Base-by-base conservation (phyloP, 2,113 vertebrate genomes). In the Aphyosemion australe region DNA sequence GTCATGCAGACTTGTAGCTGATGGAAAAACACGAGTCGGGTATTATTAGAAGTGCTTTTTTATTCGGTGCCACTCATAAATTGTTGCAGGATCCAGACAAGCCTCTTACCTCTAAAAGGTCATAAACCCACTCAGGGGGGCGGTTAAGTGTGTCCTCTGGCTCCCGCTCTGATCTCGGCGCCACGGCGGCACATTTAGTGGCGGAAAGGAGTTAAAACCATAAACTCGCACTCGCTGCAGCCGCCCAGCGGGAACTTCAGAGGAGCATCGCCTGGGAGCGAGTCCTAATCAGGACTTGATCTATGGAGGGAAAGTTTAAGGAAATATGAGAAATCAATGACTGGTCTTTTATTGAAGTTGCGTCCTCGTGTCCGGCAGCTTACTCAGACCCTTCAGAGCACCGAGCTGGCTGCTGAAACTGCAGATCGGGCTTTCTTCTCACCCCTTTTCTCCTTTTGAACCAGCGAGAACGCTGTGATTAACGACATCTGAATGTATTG, bases 101-200 rank as follows among this genome's bases (percentile, higher is more conserved):
- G 83, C 71, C 79, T 90, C 82, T 90, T 88, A 80, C 90, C 87
- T 64, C 88, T 91, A 86, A 93, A 91, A 90, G 87, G 90, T 92
- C 88, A 90, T 91, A 90, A 92, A 91, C 79, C 57, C 15, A 52
- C 84, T 87, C 72, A 19, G 83, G 86, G 84, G 26, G 74, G 61
- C 75, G 61, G 73, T 91, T 88, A 90, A 91, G 84, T 48, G 34
- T 82, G 79, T 92, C 79, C 86, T 89, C 82, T 86, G 75, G 79
- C 81, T 58, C 69, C 14, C 52, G 6, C 49, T 50, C 52, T 45
- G 26, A 71, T 79, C 67, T 46, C 55, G 26, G 56, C 47, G 60
- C 58, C 42, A 16, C 78, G 72, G 68, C 79, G 85, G 72, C 57
- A 64, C 57, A 82, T 74, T 73, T 64, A 70, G 19, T n/a, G 41